These are phyloP conservation scores for Aphelenchoides fujianensis DNA, from an alignment of 1,140 invertebrate genomes.

Conservation along the genomic window DNA sequence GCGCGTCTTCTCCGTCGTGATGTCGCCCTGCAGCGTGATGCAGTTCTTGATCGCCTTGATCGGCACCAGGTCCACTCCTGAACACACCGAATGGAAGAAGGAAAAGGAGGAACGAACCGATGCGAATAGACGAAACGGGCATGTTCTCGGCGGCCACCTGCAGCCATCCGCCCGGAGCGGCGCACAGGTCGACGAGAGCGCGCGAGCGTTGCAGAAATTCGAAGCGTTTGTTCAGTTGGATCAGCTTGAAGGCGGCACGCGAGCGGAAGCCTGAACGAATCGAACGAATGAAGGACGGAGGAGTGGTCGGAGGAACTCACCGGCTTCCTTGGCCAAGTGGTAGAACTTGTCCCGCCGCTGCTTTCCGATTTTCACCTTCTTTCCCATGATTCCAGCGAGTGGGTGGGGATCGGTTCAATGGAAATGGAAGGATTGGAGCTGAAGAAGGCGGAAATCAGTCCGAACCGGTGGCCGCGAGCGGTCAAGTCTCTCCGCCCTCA, in stretches of 20 bases:
- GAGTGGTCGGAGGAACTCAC: slow-evolving; percentile 67
- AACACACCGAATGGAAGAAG: slow-evolving; percentile 25
- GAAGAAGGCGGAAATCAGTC: too few relatives aligned
- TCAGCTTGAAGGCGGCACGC: slow-evolving; percentile 94
- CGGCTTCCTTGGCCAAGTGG: slow-evolving; percentile 95
- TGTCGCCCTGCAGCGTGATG: slow-evolving; percentile 84
- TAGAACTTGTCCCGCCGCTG: slow-evolving; percentile 97
- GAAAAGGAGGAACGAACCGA: slow-evolving; percentile 67
- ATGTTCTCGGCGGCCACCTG: slow-evolving; percentile 98
- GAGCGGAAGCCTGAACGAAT: slow-evolving; percentile 81
- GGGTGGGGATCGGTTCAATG: too few relatives aligned
- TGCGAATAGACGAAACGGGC: slow-evolving; percentile 89
- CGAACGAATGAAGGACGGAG: slow-evolving; percentile 6
- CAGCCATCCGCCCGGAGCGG: slow-evolving; percentile 99
- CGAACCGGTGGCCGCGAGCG: too few relatives aligned
- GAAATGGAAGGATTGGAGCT: too few relatives aligned
- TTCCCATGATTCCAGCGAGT: slow-evolving; percentile 75
- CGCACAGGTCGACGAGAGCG: slow-evolving; percentile 95
- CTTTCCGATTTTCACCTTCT: slow-evolving; percentile 94
- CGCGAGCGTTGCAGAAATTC: slow-evolving; percentile 91
- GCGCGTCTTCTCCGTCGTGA: slow-evolving; percentile 81
- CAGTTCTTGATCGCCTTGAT: slow-evolving; percentile 88
- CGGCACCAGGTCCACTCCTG: slow-evolving; percentile 89
- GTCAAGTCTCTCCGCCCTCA: too few relatives aligned
- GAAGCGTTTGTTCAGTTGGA: slow-evolving; percentile 94